phyloP scores from a whole-genome alignment of 2,113 vertebrate genomes.

The Sinocyclocheilus rhinocerous region DNA sequence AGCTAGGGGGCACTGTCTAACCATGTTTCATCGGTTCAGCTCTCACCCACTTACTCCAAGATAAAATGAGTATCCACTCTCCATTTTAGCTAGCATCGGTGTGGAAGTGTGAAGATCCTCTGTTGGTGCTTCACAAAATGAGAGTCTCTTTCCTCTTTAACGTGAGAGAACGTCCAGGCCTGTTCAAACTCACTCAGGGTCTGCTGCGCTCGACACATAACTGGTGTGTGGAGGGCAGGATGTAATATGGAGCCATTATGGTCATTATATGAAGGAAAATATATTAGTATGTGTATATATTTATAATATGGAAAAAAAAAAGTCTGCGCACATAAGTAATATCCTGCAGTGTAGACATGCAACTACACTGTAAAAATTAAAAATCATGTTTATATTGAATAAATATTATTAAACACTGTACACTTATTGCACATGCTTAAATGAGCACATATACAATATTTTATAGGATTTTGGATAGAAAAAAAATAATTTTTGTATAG shows the following conservation, averaged over 20 bases:
- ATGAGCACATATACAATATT: neutral
- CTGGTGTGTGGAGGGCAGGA: neutral
- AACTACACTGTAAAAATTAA: neutral
- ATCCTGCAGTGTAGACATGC: neutral
- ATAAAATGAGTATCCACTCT: conserved; percentile 59
- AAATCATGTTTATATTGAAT: neutral
- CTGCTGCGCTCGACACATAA: no score
- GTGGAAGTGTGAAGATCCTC: conserved; percentile 51
- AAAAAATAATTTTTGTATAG: neutral
- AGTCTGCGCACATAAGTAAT: neutral
- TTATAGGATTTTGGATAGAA: neutral
- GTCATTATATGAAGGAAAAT: no score
- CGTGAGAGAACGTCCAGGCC: conserved; percentile 35
- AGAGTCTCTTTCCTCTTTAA: conserved; percentile 55
- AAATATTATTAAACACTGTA: neutral
- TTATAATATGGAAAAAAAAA: neutral
- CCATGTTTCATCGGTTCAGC: conserved; percentile 66
- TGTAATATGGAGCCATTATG: no score
- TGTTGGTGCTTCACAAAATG: conserved; percentile 68
- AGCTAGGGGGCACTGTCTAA: conserved; percentile 91
- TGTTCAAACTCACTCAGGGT: neutral
- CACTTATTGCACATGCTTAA: neutral
- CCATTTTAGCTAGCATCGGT: conserved; percentile 71
- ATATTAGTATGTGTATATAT: neutral
- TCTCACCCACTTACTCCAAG: conserved; percentile 1